These are phyloP conservation scores for Astyanax mexicanus DNA, from an alignment of 2,797 vertebrate genomes.

Conservation along the genomic window DNA sequence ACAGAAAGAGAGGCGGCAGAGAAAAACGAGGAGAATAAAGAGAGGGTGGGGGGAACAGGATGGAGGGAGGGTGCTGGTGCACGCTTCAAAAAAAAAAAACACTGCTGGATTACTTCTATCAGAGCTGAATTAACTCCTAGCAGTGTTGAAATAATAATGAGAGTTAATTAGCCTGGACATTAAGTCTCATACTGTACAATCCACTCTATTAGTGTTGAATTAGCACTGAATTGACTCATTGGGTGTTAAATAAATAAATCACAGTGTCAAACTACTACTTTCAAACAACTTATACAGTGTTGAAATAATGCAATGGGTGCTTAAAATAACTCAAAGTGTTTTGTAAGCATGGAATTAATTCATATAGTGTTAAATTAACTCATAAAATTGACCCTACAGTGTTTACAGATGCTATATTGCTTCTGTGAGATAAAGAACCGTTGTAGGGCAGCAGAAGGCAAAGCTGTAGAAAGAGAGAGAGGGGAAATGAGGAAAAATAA, in stretches of 20 bases:
- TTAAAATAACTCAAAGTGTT: not conserved
- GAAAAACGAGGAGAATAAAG: not conserved
- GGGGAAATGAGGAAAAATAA: not conserved
- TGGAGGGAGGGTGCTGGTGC: not conserved
- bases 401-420: not conserved
- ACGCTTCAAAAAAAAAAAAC: not conserved
- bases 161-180: too few species aligned
- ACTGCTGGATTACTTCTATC: not conserved
- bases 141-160: not conserved
- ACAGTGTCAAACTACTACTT: too few species aligned
- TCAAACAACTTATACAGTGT: not conserved
- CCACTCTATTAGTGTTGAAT: not conserved
- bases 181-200: too few species aligned
- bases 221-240: too few species aligned
- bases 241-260: too few species aligned
- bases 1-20: not conserved
- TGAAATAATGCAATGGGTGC: not conserved
- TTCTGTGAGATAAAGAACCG: not conserved
- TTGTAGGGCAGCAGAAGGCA: not conserved
- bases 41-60: not conserved
- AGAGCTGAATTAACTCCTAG: not conserved
- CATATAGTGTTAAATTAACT: not conserved
- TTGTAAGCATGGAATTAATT: not conserved
- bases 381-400: too few species aligned
- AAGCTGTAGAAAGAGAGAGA: not conserved